Percentiles rank a stretch among this genome's conserved stretches.
phyloP scores from a whole-genome alignment of 2,797 vertebrate genomes.

The Gymnodraco acuticeps region DNA sequence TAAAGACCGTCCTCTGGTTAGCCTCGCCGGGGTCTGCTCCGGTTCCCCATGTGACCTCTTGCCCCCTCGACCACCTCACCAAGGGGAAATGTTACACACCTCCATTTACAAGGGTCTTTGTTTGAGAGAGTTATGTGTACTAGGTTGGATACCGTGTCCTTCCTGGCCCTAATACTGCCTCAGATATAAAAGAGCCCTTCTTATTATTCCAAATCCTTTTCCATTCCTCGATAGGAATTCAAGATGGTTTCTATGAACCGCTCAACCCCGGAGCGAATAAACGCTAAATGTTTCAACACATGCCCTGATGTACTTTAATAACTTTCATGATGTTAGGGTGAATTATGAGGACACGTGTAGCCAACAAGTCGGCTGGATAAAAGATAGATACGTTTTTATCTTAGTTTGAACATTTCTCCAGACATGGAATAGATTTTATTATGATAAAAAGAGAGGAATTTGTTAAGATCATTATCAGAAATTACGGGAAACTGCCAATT shows the following conservation, averaged over 20 bases:
- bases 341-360: slow-evolving; percentile 38
- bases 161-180: slow-evolving; percentile 43
- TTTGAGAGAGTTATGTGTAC: slow-evolving; percentile 57
- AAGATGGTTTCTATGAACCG: slow-evolving; percentile 58
- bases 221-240: slow-evolving; percentile 48
- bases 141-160: slow-evolving; percentile 44
- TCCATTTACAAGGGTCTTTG: slow-evolving; percentile 57
- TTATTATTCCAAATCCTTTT: slow-evolving; percentile 52
- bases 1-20: slow-evolving; percentile 65
- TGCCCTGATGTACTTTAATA: slow-evolving; percentile 42
- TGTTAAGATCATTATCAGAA: slow-evolving; percentile 19
- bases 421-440: slow-evolving; percentile 25
- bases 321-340: slow-evolving; percentile 40
- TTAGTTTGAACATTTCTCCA: slow-evolving; percentile 48
- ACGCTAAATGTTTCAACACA: slow-evolving; percentile 67
- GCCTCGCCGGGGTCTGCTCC: slow-evolving; percentile 54
- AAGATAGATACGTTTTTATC: slow-evolving; percentile 18
- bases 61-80: slow-evolving; percentile 49
- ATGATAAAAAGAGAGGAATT: background rate
- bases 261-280: slow-evolving; percentile 44
- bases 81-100: slow-evolving; percentile 55
- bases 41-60: slow-evolving; percentile 56
- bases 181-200: slow-evolving; percentile 37
- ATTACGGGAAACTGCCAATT: slow-evolving; percentile 16
- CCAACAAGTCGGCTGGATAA: slow-evolving; percentile 35